Conservation (phyloP, 2,888 invertebrate genomes). For the Drosophila testacea region DNA sequence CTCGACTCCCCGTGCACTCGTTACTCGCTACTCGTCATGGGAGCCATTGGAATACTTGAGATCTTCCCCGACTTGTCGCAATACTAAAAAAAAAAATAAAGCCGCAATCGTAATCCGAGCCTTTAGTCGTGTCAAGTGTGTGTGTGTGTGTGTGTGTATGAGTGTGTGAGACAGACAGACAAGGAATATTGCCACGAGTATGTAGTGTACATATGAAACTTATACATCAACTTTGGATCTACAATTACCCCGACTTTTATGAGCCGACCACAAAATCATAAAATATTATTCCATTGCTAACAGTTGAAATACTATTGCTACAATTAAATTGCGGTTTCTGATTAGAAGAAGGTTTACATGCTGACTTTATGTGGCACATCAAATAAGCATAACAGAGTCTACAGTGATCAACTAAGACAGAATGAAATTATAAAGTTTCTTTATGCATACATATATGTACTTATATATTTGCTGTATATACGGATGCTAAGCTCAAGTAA, state of each 20-base stretch:
- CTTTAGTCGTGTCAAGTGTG: slow-evolving; percentile 75
- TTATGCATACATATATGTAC: too few relatives aligned
- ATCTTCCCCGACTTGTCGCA: slow-evolving; percentile 45
- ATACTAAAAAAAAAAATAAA: slow-evolving; percentile 43
- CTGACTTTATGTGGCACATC: slow-evolving; percentile 36
- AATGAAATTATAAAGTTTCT: too few relatives aligned
- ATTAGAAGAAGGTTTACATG: slow-evolving; percentile 59
- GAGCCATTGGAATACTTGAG: slow-evolving; percentile 48
- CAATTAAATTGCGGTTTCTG: slow-evolving; percentile 68
- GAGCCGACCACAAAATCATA: slow-evolving; percentile 57
- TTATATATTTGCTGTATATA: too few relatives aligned
- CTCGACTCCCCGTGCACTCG: slow-evolving; percentile 3
- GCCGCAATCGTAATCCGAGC: slow-evolving; percentile 65
- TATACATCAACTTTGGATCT: slow-evolving; percentile 19
- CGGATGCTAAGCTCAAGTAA: too few relatives aligned
- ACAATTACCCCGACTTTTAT: slow-evolving; percentile 50
- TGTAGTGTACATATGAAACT: slow-evolving; percentile 10
- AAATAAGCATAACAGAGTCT: slow-evolving; percentile 1
- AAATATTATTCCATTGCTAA: slow-evolving; percentile 35
- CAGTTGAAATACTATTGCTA: slow-evolving; percentile 38
- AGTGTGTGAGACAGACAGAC: slow-evolving; percentile 39
- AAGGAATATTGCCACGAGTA: slow-evolving; percentile 47
- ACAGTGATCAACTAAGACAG: neutral
- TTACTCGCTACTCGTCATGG: slow-evolving; percentile 60
- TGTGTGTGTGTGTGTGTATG: slow-evolving; percentile 30